These are phyloP conservation scores for Hestina assimilis DNA, from an alignment of 1,140 invertebrate species.

Conservation along the genomic window DNA sequence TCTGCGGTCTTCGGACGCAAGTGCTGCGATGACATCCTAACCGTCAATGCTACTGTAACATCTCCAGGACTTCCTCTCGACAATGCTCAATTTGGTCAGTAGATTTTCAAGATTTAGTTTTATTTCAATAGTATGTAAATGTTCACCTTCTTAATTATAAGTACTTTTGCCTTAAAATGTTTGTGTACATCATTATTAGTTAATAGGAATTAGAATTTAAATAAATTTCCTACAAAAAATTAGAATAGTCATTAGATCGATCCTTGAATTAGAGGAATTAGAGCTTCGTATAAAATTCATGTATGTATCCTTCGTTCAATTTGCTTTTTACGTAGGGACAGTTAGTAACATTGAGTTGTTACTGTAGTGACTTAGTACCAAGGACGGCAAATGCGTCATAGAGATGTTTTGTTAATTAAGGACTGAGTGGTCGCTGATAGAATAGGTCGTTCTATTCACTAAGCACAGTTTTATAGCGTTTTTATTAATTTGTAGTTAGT, in stretches of 20 bases:
- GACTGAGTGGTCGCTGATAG: background rate
- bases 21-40: conserved; percentile 67
- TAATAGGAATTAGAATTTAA: no score
- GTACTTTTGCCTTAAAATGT: no score
- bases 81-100: conserved; percentile 67
- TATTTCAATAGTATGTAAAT: background rate
- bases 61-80: conserved; percentile 50
- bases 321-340: conserved; percentile 9
- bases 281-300: conserved; percentile 1
- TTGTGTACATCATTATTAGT: no score
- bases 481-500: conserved; percentile 8
- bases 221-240: background rate
- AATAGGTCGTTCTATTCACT: background rate
- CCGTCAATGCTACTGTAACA: conserved; percentile 51
- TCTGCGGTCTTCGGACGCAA: conserved; percentile 51
- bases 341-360: conserved; percentile 20
- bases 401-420: conserved; percentile 6
- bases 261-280: background rate
- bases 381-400: conserved; percentile 13
- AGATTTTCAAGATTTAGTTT: background rate
- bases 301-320: conserved; percentile 11
- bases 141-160: background rate
- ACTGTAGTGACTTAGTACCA: conserved; percentile 11
- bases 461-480: conserved; percentile 1
- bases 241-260: background rate